Evolutionary conservation across 1,140 invertebrate genomes (phyloP).

Genomic region (Alviniconcha marisindica): DNA sequence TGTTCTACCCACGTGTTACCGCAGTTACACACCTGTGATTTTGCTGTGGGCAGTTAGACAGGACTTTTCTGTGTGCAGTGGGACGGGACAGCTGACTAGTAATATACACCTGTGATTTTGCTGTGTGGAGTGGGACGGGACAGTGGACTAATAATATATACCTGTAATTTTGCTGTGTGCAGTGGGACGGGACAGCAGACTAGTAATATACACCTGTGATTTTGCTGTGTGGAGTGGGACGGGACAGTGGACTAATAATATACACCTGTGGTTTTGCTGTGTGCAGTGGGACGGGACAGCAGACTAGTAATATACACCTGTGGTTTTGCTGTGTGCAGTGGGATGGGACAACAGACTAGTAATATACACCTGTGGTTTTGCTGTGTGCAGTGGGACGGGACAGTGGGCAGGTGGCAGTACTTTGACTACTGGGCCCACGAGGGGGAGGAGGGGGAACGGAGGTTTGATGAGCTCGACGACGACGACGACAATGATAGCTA

Average conservation of each 20-base stretch:
- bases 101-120: no score
- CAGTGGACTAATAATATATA: no score
- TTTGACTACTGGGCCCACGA: constrained; percentile 35
- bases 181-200: no score
- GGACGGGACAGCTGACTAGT: no score
- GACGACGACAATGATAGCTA: constrained; percentile 16
- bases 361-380: not conserved
- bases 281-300: constrained; percentile 81
- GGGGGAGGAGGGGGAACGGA: constrained; percentile 18
- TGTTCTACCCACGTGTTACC: no score
- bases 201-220: no score
- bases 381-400: constrained; percentile 81
- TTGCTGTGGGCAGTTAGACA: no score
- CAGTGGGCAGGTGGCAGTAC: constrained; percentile 79
- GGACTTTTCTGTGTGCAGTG: no score
- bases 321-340: constrained; percentile 77
- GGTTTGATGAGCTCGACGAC: not conserved
- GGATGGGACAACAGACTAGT: constrained; percentile 80
- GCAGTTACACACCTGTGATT: no score
- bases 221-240: constrained; percentile 80
- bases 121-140: no score
- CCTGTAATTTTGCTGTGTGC: no score
- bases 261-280: constrained; percentile 25
- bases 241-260: constrained; percentile 78
- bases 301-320: no score